These are phyloP conservation scores for Entelurus aequoreus DNA, from an alignment of 2,113 vertebrate species.

Conservation along the genomic window DNA sequence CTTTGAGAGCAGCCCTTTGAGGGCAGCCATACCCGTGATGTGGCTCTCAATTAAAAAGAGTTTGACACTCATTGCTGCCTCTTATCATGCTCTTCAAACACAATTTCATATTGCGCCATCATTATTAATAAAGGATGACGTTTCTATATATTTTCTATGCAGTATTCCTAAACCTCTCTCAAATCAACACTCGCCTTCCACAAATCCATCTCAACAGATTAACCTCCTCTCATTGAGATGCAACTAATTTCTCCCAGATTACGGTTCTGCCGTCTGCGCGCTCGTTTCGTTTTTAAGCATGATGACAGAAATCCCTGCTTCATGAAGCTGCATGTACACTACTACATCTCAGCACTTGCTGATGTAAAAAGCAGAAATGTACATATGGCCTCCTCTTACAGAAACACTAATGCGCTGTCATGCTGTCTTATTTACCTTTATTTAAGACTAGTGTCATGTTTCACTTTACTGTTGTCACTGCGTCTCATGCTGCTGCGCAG, in stretches of 20 bases:
- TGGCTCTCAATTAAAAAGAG: too few species aligned
- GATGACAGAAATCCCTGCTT: constrained; percentile 56
- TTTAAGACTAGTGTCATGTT: not conserved
- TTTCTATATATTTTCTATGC: not conserved
- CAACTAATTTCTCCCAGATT: constrained; percentile 56
- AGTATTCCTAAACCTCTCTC: constrained; percentile 31
- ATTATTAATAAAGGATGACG: too few species aligned
- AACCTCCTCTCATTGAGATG: constrained; percentile 51
- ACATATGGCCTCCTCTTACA: not conserved
- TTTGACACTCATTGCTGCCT: too few species aligned
- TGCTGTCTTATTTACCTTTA: not conserved
- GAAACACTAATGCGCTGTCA: constrained; percentile 1
- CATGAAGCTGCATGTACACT: not conserved
- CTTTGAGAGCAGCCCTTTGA: too few species aligned
- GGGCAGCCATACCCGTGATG: too few species aligned
- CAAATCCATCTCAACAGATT: constrained; percentile 57
- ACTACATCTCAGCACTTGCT: not conserved
- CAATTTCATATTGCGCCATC: not conserved
- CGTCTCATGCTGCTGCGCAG: constrained; percentile 3
- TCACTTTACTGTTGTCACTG: not conserved
- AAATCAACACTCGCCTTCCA: constrained; percentile 41
- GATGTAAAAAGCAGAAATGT: constrained; percentile 8
- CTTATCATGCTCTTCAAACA: not conserved
- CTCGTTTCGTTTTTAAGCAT: constrained; percentile 38
- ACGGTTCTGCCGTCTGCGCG: constrained; percentile 35